phyloP scores from a whole-genome alignment of 2,888 invertebrate genomes.

The Tetranychus piercei region DNA sequence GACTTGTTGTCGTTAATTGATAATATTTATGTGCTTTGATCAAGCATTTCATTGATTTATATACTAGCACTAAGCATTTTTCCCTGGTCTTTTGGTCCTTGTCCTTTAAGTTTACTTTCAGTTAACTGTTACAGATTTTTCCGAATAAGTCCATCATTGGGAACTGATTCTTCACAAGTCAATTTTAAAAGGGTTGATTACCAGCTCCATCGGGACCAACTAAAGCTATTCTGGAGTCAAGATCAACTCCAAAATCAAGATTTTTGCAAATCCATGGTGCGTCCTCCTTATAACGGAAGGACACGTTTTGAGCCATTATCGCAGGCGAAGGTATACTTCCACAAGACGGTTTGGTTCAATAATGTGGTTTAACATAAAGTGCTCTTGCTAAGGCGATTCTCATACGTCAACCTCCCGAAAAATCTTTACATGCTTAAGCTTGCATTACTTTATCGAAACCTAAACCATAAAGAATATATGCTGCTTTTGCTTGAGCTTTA shows the following conservation, averaged over 20 bases:
- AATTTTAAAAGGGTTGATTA: slow-evolving; percentile 87
- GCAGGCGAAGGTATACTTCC: slow-evolving; percentile 95
- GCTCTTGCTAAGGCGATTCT: slow-evolving; percentile 43
- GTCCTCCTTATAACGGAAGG: slow-evolving; percentile 71
- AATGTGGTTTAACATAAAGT: slow-evolving; percentile 39
- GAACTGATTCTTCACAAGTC: slow-evolving; percentile 81
- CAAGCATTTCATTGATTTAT: no score
- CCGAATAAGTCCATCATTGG: slow-evolving; percentile 86
- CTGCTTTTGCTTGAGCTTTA: slow-evolving; percentile 82
- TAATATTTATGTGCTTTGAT: no score
- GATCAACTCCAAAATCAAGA: slow-evolving; percentile 93
- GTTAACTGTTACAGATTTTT: no score
- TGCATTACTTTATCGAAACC: slow-evolving; percentile 63
- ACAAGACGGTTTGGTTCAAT: no score
- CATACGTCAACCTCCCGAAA: slow-evolving; percentile 45
- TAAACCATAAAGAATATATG: slow-evolving; percentile 82
- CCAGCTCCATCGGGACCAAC: slow-evolving; percentile 97
- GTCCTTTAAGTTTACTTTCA: no score
- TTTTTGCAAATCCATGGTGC: slow-evolving; percentile 86
- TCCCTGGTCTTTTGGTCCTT: no score
- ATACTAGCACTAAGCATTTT: no score
- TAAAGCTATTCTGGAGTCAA: slow-evolving; percentile 80
- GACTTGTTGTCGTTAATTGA: no score
- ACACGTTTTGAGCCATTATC: slow-evolving; percentile 97
- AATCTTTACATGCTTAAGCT: slow-evolving; percentile 46